phyloP scores from a whole-genome alignment of 2,888 invertebrate genomes.

The Laspeyria flexula region DNA sequence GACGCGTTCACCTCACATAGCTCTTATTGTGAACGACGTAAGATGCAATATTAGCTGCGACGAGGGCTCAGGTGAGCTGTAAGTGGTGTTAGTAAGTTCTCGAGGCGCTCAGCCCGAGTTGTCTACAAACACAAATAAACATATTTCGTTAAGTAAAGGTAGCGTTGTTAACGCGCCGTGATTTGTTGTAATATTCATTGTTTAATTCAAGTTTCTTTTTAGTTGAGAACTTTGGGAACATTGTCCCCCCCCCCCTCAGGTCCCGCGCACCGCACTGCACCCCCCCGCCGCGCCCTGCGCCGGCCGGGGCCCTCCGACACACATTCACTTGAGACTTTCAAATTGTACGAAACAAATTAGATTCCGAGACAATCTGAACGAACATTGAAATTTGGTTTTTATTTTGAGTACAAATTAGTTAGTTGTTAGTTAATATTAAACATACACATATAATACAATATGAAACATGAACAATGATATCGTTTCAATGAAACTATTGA shows the following conservation, averaged over 20 bases:
- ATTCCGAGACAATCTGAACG: conserved; percentile 10
- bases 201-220: conserved; percentile 51
- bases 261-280: conserved; percentile 3
- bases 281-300: background rate
- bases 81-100: conserved; percentile 51
- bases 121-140: conserved; percentile 62
- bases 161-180: conserved; percentile 48
- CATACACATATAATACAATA: too few relatives aligned
- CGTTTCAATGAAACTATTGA: too few relatives aligned
- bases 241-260: conserved; percentile 16
- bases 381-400: background rate
- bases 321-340: background rate
- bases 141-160: conserved; percentile 61
- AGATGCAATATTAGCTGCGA: conserved; percentile 28
- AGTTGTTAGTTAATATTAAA: background rate
- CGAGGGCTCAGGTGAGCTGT: conserved; percentile 5
- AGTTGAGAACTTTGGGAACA: conserved; percentile 26
- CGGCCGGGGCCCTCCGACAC: background rate
- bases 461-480: too few relatives aligned
- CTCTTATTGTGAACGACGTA: conserved; percentile 26
- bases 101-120: conserved; percentile 47
- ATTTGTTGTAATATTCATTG: conserved; percentile 60
- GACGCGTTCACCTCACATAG: conserved; percentile 4
- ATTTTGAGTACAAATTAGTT: background rate
- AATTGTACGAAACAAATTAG: conserved; percentile 15